Conservation (phyloP, 2,888 invertebrate species). For the Pasiphila rectangulata region DNA sequence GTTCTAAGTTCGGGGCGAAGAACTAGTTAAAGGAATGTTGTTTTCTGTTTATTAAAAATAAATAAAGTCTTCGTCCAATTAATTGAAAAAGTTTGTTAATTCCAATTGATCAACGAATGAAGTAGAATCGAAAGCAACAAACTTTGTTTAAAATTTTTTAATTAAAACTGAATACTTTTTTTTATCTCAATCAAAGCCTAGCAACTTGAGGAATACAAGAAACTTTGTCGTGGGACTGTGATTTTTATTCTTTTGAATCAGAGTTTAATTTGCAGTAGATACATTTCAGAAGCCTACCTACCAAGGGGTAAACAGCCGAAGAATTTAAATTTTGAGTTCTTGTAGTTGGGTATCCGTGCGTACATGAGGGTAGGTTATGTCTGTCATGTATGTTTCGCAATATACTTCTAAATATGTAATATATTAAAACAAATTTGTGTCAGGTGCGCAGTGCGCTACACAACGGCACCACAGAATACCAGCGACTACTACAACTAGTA, state of each 20-base stretch:
- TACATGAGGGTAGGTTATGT: constrained; percentile 33
- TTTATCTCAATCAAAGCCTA: constrained; percentile 35
- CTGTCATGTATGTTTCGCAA: too few species aligned
- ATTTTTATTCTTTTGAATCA: constrained; percentile 20
- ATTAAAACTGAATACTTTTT: constrained; percentile 43
- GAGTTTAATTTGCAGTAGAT: constrained; percentile 27
- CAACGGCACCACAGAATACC: too few species aligned
- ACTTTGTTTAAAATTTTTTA: constrained; percentile 41
- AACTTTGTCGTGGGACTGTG: constrained; percentile 32
- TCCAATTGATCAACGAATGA: constrained; percentile 4
- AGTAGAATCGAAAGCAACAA: constrained; percentile 31
- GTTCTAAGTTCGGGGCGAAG: background rate
- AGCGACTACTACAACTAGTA: too few species aligned
- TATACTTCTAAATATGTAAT: too few species aligned
- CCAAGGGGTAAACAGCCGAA: constrained; percentile 34
- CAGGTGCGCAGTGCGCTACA: too few species aligned
- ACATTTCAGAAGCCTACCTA: constrained; percentile 21
- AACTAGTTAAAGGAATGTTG: background rate
- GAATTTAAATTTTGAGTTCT: constrained; percentile 42
- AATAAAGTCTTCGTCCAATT: background rate
- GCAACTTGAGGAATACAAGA: constrained; percentile 37
- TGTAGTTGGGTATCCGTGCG: constrained; percentile 32
- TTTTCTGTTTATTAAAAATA: too few species aligned
- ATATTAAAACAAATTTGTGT: too few species aligned
- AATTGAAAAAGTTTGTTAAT: background rate